Conservation (phyloP, 2,888 invertebrate genomes). For the Neoaliturus tenellus region DNA sequence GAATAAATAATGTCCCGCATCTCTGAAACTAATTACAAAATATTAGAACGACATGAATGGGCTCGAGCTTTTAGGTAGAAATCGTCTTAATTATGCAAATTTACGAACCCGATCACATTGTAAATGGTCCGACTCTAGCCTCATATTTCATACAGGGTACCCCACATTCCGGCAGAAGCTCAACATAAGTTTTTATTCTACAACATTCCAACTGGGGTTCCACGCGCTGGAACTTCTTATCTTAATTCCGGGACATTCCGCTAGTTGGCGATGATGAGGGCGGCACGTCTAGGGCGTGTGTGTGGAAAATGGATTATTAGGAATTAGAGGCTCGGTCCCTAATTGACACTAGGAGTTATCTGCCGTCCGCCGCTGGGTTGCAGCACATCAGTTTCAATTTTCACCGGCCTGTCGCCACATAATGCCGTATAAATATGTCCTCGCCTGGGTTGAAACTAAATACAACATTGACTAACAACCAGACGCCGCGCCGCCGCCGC, state of each 20-base stretch:
- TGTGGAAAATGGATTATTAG: slow-evolving; percentile 35
- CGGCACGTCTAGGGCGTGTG: not conserved
- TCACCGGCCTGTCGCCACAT: slow-evolving; percentile 44
- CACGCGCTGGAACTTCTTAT: not conserved
- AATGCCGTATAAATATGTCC: slow-evolving; percentile 41
- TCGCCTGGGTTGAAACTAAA: slow-evolving; percentile 13
- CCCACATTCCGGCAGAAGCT: slow-evolving; percentile 20
- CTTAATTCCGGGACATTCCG: not conserved
- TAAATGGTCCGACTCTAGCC: not conserved
- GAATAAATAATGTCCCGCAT: not conserved
- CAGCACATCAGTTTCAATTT: slow-evolving; percentile 49
- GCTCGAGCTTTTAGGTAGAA: slow-evolving; percentile 22
- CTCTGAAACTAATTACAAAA: not conserved
- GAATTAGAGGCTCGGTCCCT: slow-evolving; percentile 22
- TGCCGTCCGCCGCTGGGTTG: slow-evolving; percentile 22
- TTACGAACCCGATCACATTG: not conserved
- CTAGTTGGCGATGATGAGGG: not conserved
- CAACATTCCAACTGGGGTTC: not conserved
- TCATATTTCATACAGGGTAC: not conserved
- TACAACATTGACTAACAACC: no score
- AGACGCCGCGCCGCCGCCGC: not conserved
- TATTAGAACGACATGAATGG: not conserved
- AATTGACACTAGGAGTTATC: slow-evolving; percentile 46
- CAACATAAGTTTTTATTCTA: not conserved
- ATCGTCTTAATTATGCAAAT: slow-evolving; percentile 6